Percentiles rank a stretch among this genome's conserved stretches.
Conservation (phyloP, 2,888 invertebrate species). For the Lordiphosa andalusiaca region DNA sequence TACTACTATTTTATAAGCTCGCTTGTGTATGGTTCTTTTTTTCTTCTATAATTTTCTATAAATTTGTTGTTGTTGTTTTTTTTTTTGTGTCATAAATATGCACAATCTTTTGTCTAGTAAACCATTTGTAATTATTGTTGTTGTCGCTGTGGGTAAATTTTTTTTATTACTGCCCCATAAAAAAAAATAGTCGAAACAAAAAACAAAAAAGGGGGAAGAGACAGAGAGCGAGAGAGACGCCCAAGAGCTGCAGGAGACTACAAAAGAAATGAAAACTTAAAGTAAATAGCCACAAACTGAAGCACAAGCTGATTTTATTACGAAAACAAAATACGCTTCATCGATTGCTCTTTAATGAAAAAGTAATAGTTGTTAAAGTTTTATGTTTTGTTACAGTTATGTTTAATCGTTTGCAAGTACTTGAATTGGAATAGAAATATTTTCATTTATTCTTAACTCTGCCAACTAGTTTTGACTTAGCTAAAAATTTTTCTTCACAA, state of each 20-base stretch:
- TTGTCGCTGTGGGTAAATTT: conserved; percentile 38
- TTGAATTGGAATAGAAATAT: no score
- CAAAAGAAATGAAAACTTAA: conserved; percentile 36
- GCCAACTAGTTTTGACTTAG: no score
- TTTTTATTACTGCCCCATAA: conserved; percentile 59
- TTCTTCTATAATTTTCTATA: conserved; percentile 31
- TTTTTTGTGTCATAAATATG: conserved; percentile 63
- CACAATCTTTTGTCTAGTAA: conserved; percentile 59
- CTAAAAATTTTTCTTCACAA: no score
- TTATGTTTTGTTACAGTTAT: no score
- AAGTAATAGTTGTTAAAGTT: no score
- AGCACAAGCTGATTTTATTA: conserved; percentile 1
- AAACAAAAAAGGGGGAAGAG: neutral
- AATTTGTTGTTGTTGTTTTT: conserved; percentile 24
- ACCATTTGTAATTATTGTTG: conserved; percentile 40
- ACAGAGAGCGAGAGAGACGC: neutral
- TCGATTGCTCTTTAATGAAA: no score
- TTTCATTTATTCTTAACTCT: no score
- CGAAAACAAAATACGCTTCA: no score
- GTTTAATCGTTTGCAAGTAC: no score
- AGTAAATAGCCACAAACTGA: conserved; percentile 12
- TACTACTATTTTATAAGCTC: conserved; percentile 11
- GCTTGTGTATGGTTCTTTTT: conserved; percentile 21
- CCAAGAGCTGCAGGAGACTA: conserved; percentile 18
- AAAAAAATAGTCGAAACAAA: conserved; percentile 34